Percentiles rank a stretch among this genome's conserved stretches.
Evolutionary conservation across 2,113 vertebrate genomes (phyloP).

Genomic region (Lophotis ruficrista): DNA sequence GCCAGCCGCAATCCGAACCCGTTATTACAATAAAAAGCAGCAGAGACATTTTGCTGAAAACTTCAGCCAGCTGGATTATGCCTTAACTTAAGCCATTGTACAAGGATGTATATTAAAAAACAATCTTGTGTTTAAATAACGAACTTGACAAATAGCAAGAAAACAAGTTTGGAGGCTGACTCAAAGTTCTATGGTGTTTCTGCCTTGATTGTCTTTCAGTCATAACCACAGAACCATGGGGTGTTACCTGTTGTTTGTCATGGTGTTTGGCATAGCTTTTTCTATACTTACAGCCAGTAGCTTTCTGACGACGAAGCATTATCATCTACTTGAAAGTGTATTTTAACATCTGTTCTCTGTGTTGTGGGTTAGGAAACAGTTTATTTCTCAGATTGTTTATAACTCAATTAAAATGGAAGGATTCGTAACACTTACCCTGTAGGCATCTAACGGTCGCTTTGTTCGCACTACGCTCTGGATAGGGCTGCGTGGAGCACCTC

Average conservation of each 20-base stretch:
- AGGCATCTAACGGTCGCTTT: background rate
- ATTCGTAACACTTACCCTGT: background rate
- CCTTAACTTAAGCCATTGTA: constrained; percentile 65
- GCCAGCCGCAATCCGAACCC: background rate
- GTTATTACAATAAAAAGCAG: background rate
- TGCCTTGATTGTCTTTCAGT: constrained; percentile 17
- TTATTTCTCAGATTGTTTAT: background rate
- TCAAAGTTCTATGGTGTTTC: background rate
- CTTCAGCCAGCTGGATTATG: constrained; percentile 8
- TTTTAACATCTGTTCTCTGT: background rate
- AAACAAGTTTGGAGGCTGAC: background rate
- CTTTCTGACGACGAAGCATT: background rate
- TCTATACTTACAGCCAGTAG: background rate
- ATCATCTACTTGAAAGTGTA: background rate
- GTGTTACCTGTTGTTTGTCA: too few species aligned
- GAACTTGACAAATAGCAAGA: background rate
- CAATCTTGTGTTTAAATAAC: background rate
- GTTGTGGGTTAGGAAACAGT: background rate
- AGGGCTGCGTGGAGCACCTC: background rate
- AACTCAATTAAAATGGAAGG: background rate
- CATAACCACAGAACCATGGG: background rate
- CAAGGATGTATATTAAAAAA: background rate
- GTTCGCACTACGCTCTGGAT: background rate
- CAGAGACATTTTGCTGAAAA: constrained; percentile 2
- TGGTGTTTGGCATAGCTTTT: constrained; percentile 29